These are phyloP conservation scores for Ptiloglossa arizonensis DNA, from an alignment of 1,140 invertebrate species.

Conservation along the genomic window DNA sequence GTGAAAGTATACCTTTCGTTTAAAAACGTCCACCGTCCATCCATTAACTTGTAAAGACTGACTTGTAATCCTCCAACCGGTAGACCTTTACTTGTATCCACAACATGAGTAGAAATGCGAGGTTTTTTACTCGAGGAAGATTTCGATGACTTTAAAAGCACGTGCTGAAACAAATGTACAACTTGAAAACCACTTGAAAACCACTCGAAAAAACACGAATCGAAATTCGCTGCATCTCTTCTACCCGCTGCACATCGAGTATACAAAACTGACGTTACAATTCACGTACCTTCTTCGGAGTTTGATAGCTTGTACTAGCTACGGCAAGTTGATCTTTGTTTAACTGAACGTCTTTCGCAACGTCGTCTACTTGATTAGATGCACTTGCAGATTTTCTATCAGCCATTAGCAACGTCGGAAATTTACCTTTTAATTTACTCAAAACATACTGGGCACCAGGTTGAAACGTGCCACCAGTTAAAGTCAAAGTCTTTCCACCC, in stretches of 20 bases:
- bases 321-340: conserved; percentile 31
- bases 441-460: conserved; percentile 66
- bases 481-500: conserved; percentile 68
- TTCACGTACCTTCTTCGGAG: conserved; percentile 38
- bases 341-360: conserved; percentile 23
- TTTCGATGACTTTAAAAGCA: conserved; percentile 40
- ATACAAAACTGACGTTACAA: not conserved
- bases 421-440: conserved; percentile 69
- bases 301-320: conserved; percentile 58
- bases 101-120: conserved; percentile 85
- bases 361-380: conserved; percentile 28
- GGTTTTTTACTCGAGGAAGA: conserved; percentile 67
- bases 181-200: too few species aligned
- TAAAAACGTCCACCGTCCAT: conserved; percentile 85
- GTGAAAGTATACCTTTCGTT: conserved; percentile 80
- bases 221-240: too few species aligned
- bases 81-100: conserved; percentile 86
- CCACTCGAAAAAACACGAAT: too few species aligned
- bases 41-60: conserved; percentile 85
- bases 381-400: conserved; percentile 45
- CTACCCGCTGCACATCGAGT: too few species aligned
- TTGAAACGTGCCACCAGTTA: conserved; percentile 62
- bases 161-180: conserved; percentile 22
- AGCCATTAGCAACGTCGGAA: conserved; percentile 60
- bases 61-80: conserved; percentile 84